Evolutionary conservation across 2,113 vertebrate genomes (phyloP).

Genomic region (Oryzias javanicus): DNA sequence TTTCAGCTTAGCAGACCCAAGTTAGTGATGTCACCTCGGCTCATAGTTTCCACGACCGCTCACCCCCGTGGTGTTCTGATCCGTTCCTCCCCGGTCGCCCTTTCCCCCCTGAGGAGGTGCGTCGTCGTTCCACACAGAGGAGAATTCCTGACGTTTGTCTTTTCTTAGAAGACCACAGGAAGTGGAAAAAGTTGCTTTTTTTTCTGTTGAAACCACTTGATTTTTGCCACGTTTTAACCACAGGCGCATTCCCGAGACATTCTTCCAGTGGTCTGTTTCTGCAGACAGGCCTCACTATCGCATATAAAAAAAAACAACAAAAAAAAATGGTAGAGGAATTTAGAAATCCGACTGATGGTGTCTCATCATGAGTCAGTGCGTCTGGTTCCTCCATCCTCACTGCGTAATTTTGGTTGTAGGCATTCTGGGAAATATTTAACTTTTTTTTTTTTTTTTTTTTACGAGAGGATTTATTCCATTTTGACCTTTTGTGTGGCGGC

Average conservation of each 20-base stretch:
- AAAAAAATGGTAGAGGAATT: background rate
- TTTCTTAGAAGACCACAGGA: constrained; percentile 46
- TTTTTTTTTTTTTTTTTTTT: no score
- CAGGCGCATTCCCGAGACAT: constrained; percentile 60
- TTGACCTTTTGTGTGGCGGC: no score
- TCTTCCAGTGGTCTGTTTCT: constrained; percentile 42
- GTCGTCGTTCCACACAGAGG: constrained; percentile 30
- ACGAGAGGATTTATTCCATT: no score
- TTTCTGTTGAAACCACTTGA: constrained; percentile 26
- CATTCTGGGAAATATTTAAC: no score
- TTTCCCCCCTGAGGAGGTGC: constrained; percentile 7
- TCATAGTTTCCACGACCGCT: constrained; percentile 48
- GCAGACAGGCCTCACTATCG: constrained; percentile 25
- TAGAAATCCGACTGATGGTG: background rate
- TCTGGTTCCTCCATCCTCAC: no score
- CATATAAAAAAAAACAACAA: constrained; percentile 4
- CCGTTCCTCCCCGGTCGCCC: constrained; percentile 33
- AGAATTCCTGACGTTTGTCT: constrained; percentile 43
- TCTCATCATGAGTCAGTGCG: no score
- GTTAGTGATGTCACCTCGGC: constrained; percentile 43
- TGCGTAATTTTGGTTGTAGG: no score
- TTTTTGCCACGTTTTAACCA: constrained; percentile 60
- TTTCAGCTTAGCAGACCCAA: background rate
- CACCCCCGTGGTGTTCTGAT: constrained; percentile 15
- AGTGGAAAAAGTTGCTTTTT: constrained; percentile 42